Conservation (phyloP, 2,113 vertebrate genomes). For the crab-eating macaque (Macaca fascicularis) region DNA sequence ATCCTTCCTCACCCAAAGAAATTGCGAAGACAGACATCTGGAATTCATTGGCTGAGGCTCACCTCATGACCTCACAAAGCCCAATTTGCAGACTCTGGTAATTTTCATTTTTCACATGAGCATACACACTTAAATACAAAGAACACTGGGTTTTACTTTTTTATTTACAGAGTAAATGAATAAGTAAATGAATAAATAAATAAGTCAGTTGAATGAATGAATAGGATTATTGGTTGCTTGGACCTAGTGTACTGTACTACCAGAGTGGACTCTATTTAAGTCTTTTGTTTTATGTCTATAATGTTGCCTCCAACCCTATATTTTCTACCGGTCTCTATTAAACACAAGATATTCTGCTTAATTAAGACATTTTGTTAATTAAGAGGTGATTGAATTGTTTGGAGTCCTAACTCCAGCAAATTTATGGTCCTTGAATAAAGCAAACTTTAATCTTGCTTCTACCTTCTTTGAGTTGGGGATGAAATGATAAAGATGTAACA, state of each 20-base stretch:
- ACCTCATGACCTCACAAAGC: neutral
- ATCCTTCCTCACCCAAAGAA: neutral
- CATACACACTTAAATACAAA: neutral
- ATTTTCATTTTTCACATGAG: neutral
- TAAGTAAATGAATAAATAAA: neutral
- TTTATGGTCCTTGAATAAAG: neutral
- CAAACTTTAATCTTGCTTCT: neutral
- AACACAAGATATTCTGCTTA: neutral
- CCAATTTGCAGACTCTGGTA: neutral
- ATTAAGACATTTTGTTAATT: neutral
- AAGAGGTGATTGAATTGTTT: neutral
- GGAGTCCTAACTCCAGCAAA: neutral
- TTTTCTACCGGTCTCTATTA: neutral
- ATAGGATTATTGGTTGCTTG: neutral
- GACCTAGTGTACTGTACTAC: no score
- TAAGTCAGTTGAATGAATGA: neutral
- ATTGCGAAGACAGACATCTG: neutral
- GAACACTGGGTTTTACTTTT: neutral
- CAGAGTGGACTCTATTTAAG: neutral
- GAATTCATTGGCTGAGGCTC: neutral
- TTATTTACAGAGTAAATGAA: neutral
- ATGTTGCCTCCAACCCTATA: neutral
- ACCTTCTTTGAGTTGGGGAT: neutral
- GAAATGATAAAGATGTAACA: neutral
- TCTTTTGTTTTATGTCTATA: neutral